Base-by-base conservation (phyloP, 1,140 invertebrate genomes). In the Odontomachus brunneus region DNA sequence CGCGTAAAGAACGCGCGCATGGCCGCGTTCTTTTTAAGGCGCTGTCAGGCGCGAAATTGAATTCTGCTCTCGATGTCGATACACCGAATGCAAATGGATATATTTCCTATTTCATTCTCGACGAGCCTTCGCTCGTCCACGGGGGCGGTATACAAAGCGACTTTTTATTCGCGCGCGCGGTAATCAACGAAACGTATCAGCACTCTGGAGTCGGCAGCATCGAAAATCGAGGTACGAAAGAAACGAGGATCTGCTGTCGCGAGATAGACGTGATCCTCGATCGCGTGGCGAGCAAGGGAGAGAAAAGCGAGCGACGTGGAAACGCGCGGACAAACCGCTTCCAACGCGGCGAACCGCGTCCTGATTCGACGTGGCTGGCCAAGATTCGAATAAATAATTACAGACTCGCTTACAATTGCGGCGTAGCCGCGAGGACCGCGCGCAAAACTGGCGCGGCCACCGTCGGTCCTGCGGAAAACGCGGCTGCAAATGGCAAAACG, bases 91-190 rank as follows among this genome's bases (percentile, higher is more conserved):
- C 22, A 33, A 11, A 19, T 22, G 26, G 69, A 69, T 44, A 69
- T n/a, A 57, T 19, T 67, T 69, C 63, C 51, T 22, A 26, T 14
- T 80, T 33, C 69, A 9, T 24, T 69, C 69, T 44, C 29, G 26
- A 66, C 63, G 14, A 26, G n/a, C 51, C 24, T 69, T 80, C 65
- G 24, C 33, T 22, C 7, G 17, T 60, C 15, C 11, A 48, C 65
- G 65, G 44, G 65, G 62, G 33, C 65, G 75, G 75, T 69, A 57
- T 69, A 78, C 57, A 80, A 69, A 80, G 57, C 29, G 65, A 3
- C 22, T 80, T 44, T 69, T 80, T 69, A 69, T 69, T 80, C 51
- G 57, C 51, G 51, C 51, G 38, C 38, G 55, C 49, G 19, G 11
- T 65, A 69, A 78, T 78, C 49, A 78, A 26, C 33, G 38, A 17